phyloP scores from a whole-genome alignment of 2,888 invertebrate genomes.

The Tortricodes alternella region DNA sequence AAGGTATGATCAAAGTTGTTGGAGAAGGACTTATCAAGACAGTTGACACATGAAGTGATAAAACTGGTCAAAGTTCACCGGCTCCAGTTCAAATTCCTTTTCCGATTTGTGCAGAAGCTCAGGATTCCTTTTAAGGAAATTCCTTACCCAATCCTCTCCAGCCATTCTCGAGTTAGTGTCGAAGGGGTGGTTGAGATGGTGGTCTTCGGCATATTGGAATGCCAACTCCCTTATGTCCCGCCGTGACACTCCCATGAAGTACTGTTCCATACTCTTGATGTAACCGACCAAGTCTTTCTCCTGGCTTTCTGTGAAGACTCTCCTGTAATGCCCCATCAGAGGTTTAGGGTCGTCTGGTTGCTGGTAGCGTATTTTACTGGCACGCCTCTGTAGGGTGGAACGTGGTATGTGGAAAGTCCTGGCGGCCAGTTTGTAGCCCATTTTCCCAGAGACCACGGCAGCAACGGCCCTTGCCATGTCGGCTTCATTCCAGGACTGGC shows the following conservation, averaged over 20 bases:
- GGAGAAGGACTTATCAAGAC: slow-evolving; percentile 63
- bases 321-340: slow-evolving; percentile 74
- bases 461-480: slow-evolving; percentile 79
- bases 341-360: slow-evolving; percentile 73
- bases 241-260: slow-evolving; percentile 75
- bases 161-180: slow-evolving; percentile 77
- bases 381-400: slow-evolving; percentile 74
- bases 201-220: slow-evolving; percentile 77
- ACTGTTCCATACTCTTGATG: slow-evolving; percentile 78
- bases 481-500: slow-evolving; percentile 78
- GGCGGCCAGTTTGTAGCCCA: slow-evolving; percentile 78
- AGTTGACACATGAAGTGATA: slow-evolving; percentile 78
- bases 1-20: slow-evolving; percentile 36
- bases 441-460: slow-evolving; percentile 76
- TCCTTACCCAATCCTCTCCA: slow-evolving; percentile 78
- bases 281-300: slow-evolving; percentile 77
- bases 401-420: slow-evolving; percentile 77
- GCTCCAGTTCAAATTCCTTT: slow-evolving; percentile 66
- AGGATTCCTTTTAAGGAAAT: slow-evolving; percentile 75
- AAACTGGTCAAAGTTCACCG: slow-evolving; percentile 78
- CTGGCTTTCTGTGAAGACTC: slow-evolving; percentile 76
- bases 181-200: slow-evolving; percentile 71
- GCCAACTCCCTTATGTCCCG: slow-evolving; percentile 76
- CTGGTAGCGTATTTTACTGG: slow-evolving; percentile 75
- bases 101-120: slow-evolving; percentile 68